Conservation (phyloP, 2,113 vertebrate genomes). For the Cisticola juncidis region DNA sequence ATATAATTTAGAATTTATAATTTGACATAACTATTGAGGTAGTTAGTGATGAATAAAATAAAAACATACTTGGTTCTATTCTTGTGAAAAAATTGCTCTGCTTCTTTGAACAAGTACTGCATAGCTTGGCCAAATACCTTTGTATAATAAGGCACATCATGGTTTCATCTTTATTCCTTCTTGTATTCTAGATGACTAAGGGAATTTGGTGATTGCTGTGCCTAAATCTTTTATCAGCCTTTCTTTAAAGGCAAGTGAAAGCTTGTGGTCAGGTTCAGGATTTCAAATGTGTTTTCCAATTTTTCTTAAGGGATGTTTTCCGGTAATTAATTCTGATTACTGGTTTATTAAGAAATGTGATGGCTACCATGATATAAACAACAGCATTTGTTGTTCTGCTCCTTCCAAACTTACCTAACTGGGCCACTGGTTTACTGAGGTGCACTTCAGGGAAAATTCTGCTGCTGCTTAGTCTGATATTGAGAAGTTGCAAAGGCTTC, state of each 20-base stretch:
- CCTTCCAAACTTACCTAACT: neutral
- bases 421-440: neutral
- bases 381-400: neutral
- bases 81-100: neutral
- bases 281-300: neutral
- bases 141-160: neutral
- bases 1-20: no score
- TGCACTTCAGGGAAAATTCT: neutral
- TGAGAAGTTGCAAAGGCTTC: neutral
- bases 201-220: neutral
- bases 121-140: neutral
- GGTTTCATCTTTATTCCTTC: neutral
- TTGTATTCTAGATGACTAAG: neutral
- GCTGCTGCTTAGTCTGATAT: neutral
- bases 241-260: neutral
- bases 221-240: neutral
- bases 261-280: neutral
- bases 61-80: neutral
- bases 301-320: neutral
- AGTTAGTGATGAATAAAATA: neutral
- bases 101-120: neutral
- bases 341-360: neutral
- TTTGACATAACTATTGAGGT: rapidly evolving
- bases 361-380: neutral
- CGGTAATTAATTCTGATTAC: neutral